Percentiles rank a stretch among this genome's conserved stretches.
These are phyloP conservation scores for Phytoseiulus persimilis DNA, from an alignment of 2,888 invertebrate genomes.

Conservation along the genomic window DNA sequence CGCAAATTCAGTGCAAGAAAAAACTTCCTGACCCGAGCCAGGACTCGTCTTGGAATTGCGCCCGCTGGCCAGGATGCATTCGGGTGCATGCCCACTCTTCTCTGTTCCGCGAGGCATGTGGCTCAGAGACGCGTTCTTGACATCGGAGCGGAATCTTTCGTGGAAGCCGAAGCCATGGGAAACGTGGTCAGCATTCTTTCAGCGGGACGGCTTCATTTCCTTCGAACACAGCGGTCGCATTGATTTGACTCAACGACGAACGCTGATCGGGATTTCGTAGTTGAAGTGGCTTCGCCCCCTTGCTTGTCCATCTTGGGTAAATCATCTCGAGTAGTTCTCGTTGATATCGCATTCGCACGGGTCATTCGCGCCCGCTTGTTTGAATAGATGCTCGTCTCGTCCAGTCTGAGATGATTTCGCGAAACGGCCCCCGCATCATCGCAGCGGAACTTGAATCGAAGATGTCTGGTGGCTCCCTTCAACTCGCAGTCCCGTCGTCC, in stretches of 20 bases:
- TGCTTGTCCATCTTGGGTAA: constrained; percentile 5
- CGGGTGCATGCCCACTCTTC: too few species aligned
- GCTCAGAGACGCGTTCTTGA: background rate
- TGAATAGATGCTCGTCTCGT: background rate
- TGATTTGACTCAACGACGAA: background rate
- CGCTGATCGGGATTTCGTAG: background rate
- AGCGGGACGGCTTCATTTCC: background rate
- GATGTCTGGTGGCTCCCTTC: too few species aligned
- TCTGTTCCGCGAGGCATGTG: too few species aligned
- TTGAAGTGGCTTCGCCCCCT: background rate
- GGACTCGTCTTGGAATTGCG: too few species aligned
- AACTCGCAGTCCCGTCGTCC: too few species aligned
- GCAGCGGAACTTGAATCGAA: background rate
- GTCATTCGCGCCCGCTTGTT: background rate
- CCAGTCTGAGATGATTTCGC: background rate
- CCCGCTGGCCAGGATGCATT: too few species aligned
- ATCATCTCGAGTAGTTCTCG: background rate
- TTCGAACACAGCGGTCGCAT: background rate
- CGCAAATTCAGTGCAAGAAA: background rate
- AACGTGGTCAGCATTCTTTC: background rate
- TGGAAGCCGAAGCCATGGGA: background rate
- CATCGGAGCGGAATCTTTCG: background rate
- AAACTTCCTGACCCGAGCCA: background rate
- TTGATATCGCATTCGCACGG: background rate
- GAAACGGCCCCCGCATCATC: background rate